Conservation (phyloP, 2,797 vertebrate species). For the Bovichtus variegatus region DNA sequence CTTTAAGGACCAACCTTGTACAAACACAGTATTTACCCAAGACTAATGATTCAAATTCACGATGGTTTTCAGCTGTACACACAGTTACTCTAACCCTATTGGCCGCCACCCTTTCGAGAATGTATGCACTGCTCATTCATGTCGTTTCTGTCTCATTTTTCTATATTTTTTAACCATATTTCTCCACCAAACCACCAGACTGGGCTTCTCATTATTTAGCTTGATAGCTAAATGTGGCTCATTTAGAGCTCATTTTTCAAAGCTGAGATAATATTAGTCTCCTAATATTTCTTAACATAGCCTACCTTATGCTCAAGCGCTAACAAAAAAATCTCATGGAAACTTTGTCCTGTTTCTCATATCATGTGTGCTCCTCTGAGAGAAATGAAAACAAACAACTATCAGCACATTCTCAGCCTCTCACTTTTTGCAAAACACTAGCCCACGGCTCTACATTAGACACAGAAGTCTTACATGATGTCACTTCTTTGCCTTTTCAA, state of each 20-base stretch:
- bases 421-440: too few relatives aligned
- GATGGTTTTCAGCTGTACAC: not conserved
- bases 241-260: constrained; percentile 56
- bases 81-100: too few relatives aligned
- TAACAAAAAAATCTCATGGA: not conserved
- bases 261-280: constrained; percentile 52
- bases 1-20: too few relatives aligned
- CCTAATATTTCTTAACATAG: constrained; percentile 36
- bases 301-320: constrained; percentile 24
- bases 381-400: too few relatives aligned
- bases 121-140: not conserved
- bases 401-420: too few relatives aligned
- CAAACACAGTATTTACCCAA: too few relatives aligned
- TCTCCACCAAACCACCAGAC: constrained; percentile 25
- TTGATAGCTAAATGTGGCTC: constrained; percentile 42
- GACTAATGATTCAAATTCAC: too few relatives aligned
- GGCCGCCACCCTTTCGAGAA: too few relatives aligned
- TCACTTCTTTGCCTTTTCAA: too few relatives aligned
- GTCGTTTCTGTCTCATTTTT: not conserved
- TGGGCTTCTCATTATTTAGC: constrained; percentile 38
- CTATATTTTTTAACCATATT: constrained; percentile 8
- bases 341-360: not conserved
- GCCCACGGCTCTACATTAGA: too few relatives aligned
- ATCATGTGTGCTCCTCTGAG: not conserved
- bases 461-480: too few relatives aligned